phyloP scores from a whole-genome alignment of 2,888 invertebrate genomes.

The Mimachlamys varia region DNA sequence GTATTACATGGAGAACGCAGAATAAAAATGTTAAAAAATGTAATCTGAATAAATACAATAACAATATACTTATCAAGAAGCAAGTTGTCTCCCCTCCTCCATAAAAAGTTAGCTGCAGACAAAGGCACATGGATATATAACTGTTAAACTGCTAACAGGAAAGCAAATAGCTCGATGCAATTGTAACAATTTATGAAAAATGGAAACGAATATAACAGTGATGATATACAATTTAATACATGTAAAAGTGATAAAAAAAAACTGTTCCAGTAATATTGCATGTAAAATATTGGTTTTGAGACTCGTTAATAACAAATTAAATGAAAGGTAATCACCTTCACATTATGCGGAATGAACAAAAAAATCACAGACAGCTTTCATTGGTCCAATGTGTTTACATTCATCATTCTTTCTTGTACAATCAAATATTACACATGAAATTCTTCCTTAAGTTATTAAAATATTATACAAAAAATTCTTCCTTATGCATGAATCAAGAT shows the following conservation, averaged over 20 bases:
- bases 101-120: background rate
- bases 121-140: background rate
- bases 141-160: background rate
- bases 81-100: background rate
- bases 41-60: background rate
- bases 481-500: too few relatives aligned
- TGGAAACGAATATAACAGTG: background rate
- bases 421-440: background rate
- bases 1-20: too few relatives aligned
- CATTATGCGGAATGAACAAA: constrained; percentile 26
- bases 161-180: background rate
- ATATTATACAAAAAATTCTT: too few relatives aligned
- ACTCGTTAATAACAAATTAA: background rate
- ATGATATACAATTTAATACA: background rate
- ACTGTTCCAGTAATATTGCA: background rate
- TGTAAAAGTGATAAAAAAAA: constrained; percentile 6
- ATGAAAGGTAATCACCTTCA: background rate
- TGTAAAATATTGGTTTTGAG: background rate
- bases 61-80: background rate
- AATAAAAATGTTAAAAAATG: background rate
- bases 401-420: background rate
- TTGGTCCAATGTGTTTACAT: background rate
- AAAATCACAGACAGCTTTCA: constrained; percentile 10
- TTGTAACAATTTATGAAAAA: background rate
- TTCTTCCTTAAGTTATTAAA: background rate